phyloP scores from a whole-genome alignment of 2,113 vertebrate genomes.

The Seriola dumerili region DNA sequence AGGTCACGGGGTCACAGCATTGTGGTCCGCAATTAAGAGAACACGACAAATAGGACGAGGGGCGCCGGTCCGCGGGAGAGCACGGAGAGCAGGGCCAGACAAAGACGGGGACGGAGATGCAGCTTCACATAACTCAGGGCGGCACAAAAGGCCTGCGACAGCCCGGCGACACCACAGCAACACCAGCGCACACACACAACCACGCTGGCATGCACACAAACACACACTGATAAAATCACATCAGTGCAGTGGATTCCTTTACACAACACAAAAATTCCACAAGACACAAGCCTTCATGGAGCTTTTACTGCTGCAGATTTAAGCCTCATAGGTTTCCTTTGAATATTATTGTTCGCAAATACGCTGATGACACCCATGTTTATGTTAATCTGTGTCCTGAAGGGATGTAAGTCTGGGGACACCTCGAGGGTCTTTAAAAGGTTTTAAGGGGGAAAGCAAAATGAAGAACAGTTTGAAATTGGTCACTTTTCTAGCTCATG shows the following conservation, averaged over 20 bases:
- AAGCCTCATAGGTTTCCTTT: not conserved
- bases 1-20: slow-evolving; percentile 79
- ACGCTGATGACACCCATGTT: slow-evolving; percentile 56
- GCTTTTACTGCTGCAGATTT: not conserved
- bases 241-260: slow-evolving; percentile 4
- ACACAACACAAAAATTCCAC: slow-evolving; percentile 24
- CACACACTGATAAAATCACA: slow-evolving; percentile 30
- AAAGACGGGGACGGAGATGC: slow-evolving; percentile 80
- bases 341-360: slow-evolving; percentile 12
- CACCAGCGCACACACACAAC: slow-evolving; percentile 52
- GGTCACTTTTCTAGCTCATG: not conserved
- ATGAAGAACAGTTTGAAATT: too few relatives aligned
- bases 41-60: slow-evolving; percentile 80
- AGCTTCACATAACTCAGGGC: slow-evolving; percentile 80
- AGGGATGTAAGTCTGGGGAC: not conserved
- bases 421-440: not conserved
- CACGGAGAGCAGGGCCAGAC: slow-evolving; percentile 73
- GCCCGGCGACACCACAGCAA: slow-evolving; percentile 74
- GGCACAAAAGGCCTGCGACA: slow-evolving; percentile 77
- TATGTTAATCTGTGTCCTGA: slow-evolving; percentile 8
- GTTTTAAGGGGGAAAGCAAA: not conserved
- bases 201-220: slow-evolving; percentile 51
- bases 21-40: slow-evolving; percentile 81
- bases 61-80: slow-evolving; percentile 75
- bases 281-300: not conserved